These are phyloP conservation scores for Albula goreensis DNA, from an alignment of 2,113 vertebrate genomes.

Conservation along the genomic window DNA sequence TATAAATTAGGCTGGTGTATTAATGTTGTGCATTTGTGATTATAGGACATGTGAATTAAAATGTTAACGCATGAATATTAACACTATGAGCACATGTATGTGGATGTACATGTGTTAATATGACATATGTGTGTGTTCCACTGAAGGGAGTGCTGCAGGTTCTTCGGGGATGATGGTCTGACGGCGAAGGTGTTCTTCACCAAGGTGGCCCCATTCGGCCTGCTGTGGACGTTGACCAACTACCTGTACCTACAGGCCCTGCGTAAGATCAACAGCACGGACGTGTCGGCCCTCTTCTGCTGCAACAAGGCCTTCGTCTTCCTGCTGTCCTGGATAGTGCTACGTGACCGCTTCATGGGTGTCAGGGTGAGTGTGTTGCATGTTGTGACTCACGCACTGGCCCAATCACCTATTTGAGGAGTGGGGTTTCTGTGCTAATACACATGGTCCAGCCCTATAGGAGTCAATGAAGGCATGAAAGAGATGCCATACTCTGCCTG, in stretches of 20 bases:
- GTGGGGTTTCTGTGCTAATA: too few species aligned
- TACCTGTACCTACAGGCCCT: conserved; percentile 98
- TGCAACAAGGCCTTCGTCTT: conserved; percentile 99
- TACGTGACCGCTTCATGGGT: conserved; percentile 97
- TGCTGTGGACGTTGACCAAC: conserved; percentile 95
- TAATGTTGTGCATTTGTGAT: too few species aligned
- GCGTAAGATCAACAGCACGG: conserved; percentile 96
- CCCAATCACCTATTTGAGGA: not conserved
- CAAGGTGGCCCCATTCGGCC: conserved; percentile 90
- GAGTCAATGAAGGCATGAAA: not conserved
- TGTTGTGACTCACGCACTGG: not conserved
- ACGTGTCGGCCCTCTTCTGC: conserved; percentile 94
- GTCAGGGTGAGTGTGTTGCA: conserved; percentile 86
- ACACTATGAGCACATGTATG: not conserved
- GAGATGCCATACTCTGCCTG: not conserved
- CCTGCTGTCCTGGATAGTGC: conserved; percentile 96
- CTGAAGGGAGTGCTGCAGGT: conserved; percentile 88
- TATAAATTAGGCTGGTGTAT: not conserved
- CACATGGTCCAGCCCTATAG: too few species aligned
- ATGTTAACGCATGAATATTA: not conserved
- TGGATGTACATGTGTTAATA: not conserved
- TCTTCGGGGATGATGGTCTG: conserved; percentile 93
- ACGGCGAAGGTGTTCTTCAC: conserved; percentile 93
- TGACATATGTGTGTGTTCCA: conserved; percentile 35
- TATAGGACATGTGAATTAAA: not conserved